Conservation (phyloP, 2,888 invertebrate genomes). For the Aspidiotus destructor region DNA sequence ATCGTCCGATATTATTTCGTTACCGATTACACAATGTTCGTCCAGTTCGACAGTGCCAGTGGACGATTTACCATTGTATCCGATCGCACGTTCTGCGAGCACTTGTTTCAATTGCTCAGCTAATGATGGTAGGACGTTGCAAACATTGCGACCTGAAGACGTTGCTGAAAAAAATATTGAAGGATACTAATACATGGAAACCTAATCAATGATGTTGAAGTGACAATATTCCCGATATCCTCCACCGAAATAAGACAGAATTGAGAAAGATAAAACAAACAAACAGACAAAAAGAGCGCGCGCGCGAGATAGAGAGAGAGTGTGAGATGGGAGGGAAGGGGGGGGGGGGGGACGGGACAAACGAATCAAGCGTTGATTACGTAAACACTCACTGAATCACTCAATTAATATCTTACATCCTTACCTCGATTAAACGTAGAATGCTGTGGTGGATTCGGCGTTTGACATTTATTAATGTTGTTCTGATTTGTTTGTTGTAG, state of each 20-base stretch:
- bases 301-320: too few relatives aligned
- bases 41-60: too few relatives aligned
- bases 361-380: too few relatives aligned
- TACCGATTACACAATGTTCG: too few relatives aligned
- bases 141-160: constrained; percentile 13
- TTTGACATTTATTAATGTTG: constrained; percentile 7
- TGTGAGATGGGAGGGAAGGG: too few relatives aligned
- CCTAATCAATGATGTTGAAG: background rate
- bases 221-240: background rate
- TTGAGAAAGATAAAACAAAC: background rate
- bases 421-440: constrained; percentile 31
- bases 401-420: background rate
- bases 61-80: constrained; percentile 48
- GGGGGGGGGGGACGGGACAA: too few relatives aligned
- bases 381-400: background rate
- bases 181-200: background rate
- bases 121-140: constrained; percentile 59
- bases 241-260: background rate
- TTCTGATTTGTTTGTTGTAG: constrained; percentile 32
- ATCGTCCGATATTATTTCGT: too few relatives aligned
- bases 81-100: constrained; percentile 60
- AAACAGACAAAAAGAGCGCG: too few relatives aligned
- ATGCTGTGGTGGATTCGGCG: constrained; percentile 22
- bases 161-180: constrained; percentile 1
- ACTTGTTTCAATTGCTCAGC: constrained; percentile 81